Evolutionary conservation across 1,140 invertebrate genomes (phyloP), one percentile per base, ranked within the genome.

Genomic region (Phymorhynchus buccinoides): DNA sequence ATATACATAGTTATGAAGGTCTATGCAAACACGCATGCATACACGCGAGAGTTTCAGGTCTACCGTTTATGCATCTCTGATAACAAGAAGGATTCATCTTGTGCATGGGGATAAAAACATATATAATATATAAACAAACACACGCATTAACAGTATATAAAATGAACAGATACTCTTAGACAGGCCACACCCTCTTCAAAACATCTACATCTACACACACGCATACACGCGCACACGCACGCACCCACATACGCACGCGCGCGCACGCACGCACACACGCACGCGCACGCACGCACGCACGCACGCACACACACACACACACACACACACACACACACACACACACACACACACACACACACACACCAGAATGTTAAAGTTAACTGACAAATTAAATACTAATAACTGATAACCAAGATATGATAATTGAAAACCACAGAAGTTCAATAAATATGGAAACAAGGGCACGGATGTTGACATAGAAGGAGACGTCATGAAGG

Each of bases 311-410:
- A 66, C 62, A 27, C 62, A 66, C 4, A 27, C 62, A 66, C 62
- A 27, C 62, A 66, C 62, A 27, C 62, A 4, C 62, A 27, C 62
- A 4, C 30, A 35, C n/a, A 4, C 68, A 35, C 68, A 35, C 68
- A 35, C 68, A 35, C 68, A 35, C 68, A 35, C 30, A 32, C 68
- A 71, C 68, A 71, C 68, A 71, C 68, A 71, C 68, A 71, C 68
- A 71, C 30, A 71, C 68, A 71, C n/a, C n/a, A n/a, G n/a, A n/a
- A n/a, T n/a, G n/a, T n/a, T n/a, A n/a, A n/a, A n/a, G n/a, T n/a
- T n/a, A n/a, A n/a, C n/a, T n/a, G n/a, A n/a, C n/a, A n/a, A n/a
- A n/a, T n/a, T n/a, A n/a, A n/a, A n/a, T n/a, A n/a, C n/a, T n/a
- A n/a, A n/a, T n/a, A n/a, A n/a, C n/a, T n/a, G n/a, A n/a, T n/a